A percentile compares a stretch with the other conserved stretches of the same genome.
Evolutionary conservation across 2,888 invertebrate genomes (phyloP).

Genomic region (Ornithoptera priamus): DNA sequence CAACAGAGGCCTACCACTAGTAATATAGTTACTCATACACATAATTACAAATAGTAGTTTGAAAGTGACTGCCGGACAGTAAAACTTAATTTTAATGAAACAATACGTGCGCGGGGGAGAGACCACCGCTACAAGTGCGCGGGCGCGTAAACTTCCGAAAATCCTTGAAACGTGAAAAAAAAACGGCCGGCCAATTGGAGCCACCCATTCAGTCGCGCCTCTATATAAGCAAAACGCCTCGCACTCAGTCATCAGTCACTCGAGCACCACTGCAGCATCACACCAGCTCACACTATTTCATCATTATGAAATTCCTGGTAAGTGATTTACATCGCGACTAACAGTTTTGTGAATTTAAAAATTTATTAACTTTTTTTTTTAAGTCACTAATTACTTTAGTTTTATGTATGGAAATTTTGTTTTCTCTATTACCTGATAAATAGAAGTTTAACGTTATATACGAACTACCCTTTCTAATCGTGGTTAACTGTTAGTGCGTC

Average conservation of each 20-base stretch:
- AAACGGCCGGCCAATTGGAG: slow-evolving; percentile 38
- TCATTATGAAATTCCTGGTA: slow-evolving; percentile 69
- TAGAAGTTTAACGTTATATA: too few relatives aligned
- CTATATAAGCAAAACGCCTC: slow-evolving; percentile 52
- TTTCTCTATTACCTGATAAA: too few relatives aligned
- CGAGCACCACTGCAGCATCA: slow-evolving; percentile 40
- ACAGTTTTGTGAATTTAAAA: too few relatives aligned
- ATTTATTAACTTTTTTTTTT: too few relatives aligned
- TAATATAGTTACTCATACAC: too few relatives aligned
- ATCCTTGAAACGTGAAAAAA: slow-evolving; percentile 54
- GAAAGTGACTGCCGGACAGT: too few relatives aligned
- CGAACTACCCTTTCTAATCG: too few relatives aligned
- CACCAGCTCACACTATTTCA: background rate
- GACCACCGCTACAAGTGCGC: background rate
- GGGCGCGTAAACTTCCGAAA: slow-evolving; percentile 22
- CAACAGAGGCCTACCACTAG: too few relatives aligned
- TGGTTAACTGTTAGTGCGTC: too few relatives aligned
- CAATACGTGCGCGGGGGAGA: background rate
- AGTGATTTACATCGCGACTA: slow-evolving; percentile 36
- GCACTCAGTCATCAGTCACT: slow-evolving; percentile 54
- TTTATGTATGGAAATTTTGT: too few relatives aligned
- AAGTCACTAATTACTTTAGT: too few relatives aligned
- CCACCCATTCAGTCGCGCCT: slow-evolving; percentile 33
- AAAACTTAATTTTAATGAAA: background rate
- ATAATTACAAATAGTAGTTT: too few relatives aligned